Conservation (phyloP, 2,888 invertebrate species). For the Troglohyphantes excavatus region DNA sequence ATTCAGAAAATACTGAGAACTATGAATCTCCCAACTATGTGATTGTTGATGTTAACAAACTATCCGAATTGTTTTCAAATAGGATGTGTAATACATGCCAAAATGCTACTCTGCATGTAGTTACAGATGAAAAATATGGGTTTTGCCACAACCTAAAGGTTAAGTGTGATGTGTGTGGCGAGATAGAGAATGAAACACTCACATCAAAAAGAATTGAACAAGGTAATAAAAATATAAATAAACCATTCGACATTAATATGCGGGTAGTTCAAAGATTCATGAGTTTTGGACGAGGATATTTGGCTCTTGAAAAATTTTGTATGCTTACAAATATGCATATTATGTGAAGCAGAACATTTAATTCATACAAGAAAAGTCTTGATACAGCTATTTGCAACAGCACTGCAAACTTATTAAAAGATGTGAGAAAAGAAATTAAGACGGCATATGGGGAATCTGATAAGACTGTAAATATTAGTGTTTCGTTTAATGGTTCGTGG, state of each 20-base stretch:
- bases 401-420: background rate
- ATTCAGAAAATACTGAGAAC: no score
- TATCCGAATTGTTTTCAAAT: background rate
- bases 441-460: conserved; percentile 10
- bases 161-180: background rate
- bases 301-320: conserved; percentile 14
- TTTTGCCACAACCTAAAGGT: background rate
- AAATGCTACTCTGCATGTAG: background rate
- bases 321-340: background rate
- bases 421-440: background rate
- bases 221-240: no score
- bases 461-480: conserved; percentile 3
- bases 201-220: background rate
- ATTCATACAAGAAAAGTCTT: background rate
- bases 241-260: conserved; percentile 17
- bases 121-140: background rate
- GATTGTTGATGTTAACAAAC: background rate
- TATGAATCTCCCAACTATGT: no score
- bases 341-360: conserved; percentile 6
- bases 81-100: background rate
- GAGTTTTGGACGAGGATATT: background rate
- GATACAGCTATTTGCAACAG: background rate
- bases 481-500: conserved; percentile 26
- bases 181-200: background rate
- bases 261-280: conserved; percentile 11